Evolutionary conservation across 2,113 vertebrate genomes (phyloP).

Genomic region (Xerus inauris): DNA sequence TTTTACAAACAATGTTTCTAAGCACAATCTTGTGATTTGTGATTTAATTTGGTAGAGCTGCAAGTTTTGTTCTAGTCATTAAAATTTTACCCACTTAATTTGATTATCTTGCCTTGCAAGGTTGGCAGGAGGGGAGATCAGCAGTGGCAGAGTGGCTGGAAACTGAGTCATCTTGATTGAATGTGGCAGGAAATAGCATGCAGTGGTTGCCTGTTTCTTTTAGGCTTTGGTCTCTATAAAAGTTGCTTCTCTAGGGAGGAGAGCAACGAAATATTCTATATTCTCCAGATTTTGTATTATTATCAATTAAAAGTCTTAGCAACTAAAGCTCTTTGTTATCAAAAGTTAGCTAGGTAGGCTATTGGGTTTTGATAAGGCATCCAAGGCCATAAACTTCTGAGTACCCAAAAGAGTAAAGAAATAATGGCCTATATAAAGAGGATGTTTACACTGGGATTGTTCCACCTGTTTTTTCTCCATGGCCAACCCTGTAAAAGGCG

Average conservation of each 20-base stretch:
- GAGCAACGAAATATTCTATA: neutral
- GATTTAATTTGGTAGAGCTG: conserved; percentile 20
- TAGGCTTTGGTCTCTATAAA: conserved; percentile 42
- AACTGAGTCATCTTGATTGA: conserved; percentile 64
- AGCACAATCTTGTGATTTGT: neutral
- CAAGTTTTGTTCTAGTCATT: conserved; percentile 62
- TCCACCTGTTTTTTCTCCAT: neutral
- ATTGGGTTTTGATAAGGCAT: neutral
- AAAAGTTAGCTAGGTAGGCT: neutral
- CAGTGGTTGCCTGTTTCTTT: neutral
- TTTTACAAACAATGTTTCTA: conserved; percentile 2
- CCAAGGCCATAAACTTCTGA: neutral
- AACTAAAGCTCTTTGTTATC: neutral
- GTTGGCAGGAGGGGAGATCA: neutral
- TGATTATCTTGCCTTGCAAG: conserved; percentile 29
- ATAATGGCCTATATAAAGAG: conserved; percentile 54
- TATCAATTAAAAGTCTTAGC: conserved; percentile 8
- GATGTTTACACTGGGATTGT: conserved; percentile 15
- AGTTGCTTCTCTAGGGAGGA: neutral
- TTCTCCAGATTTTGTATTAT: neutral
- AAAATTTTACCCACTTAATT: neutral
- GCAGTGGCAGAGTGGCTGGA: conserved; percentile 56
- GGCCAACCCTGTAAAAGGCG: conserved; percentile 57
- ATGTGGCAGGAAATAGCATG: conserved; percentile 63
- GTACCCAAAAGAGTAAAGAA: neutral